A percentile compares a stretch with the other conserved stretches of the same genome.
Conservation (phyloP, 2,797 vertebrate species). For the Ispidina picta region DNA sequence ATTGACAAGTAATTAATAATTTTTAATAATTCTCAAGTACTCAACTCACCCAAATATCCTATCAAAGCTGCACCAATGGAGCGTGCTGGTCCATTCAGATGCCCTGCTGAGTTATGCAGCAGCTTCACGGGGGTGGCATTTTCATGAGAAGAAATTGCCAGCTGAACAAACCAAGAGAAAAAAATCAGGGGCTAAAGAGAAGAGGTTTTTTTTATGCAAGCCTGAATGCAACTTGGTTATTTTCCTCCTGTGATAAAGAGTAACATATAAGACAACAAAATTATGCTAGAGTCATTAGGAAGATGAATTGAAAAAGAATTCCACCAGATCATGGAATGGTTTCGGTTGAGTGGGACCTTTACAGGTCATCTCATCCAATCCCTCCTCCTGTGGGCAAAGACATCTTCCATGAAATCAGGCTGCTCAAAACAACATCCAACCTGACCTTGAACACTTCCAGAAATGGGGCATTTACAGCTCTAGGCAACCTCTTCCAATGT, state of each 20-base stretch:
- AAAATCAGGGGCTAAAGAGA: not conserved
- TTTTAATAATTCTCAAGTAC: not conserved
- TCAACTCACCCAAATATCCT: constrained; percentile 90
- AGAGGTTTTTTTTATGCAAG: not conserved
- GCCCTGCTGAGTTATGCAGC: constrained; percentile 92
- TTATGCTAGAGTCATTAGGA: not conserved
- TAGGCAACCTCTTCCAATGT: not conserved
- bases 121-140: constrained; percentile 96
- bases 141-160: constrained; percentile 95
- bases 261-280: not conserved
- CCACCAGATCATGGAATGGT: not conserved
- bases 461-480: not conserved
- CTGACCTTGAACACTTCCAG: not conserved
- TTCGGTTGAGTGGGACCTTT: not conserved
- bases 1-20: not conserved
- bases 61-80: constrained; percentile 93
- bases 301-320: not conserved
- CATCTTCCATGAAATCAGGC: not conserved
- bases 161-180: constrained; percentile 72
- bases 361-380: not conserved
- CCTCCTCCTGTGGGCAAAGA: not conserved
- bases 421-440: not conserved
- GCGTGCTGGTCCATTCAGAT: constrained; percentile 93
- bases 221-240: not conserved
- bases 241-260: not conserved